Evolutionary conservation across 2,113 vertebrate genomes (phyloP).

Genomic region (Chiloscyllium plagiosum): DNA sequence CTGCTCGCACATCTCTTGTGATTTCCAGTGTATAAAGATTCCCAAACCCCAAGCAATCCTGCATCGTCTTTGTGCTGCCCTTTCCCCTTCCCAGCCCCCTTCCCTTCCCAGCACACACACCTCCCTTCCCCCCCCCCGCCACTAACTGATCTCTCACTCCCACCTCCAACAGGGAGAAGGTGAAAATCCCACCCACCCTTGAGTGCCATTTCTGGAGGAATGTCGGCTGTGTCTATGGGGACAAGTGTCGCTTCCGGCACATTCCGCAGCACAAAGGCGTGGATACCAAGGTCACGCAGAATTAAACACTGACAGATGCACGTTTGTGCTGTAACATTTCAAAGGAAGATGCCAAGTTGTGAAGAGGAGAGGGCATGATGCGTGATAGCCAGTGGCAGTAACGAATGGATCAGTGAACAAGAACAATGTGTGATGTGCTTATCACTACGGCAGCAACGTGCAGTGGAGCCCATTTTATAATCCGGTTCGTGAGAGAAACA

Average conservation of each 20-base stretch:
- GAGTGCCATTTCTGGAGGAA: not conserved
- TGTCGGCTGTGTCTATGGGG: constrained; percentile 49
- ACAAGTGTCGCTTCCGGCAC: constrained; percentile 70
- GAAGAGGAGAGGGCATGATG: not conserved
- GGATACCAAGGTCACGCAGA: constrained; percentile 65
- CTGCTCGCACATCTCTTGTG: not conserved
- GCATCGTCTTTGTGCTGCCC: not conserved
- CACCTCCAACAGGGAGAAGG: no score
- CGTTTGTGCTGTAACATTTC: not conserved
- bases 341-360: not conserved
- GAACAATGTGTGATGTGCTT: not conserved
- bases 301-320: constrained; percentile 45
- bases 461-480: not conserved
- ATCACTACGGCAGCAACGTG: no score
- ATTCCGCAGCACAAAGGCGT: constrained; percentile 64
- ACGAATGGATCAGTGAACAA: not conserved
- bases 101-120: not conserved
- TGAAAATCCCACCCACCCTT: not conserved
- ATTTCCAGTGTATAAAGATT: not conserved
- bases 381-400: not conserved
- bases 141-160: not conserved
- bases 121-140: not conserved
- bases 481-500: not conserved
- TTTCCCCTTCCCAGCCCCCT: not conserved
- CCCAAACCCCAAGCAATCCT: not conserved